phyloP scores from a whole-genome alignment of 2,797 vertebrate genomes.

The Danio tinwini region DNA sequence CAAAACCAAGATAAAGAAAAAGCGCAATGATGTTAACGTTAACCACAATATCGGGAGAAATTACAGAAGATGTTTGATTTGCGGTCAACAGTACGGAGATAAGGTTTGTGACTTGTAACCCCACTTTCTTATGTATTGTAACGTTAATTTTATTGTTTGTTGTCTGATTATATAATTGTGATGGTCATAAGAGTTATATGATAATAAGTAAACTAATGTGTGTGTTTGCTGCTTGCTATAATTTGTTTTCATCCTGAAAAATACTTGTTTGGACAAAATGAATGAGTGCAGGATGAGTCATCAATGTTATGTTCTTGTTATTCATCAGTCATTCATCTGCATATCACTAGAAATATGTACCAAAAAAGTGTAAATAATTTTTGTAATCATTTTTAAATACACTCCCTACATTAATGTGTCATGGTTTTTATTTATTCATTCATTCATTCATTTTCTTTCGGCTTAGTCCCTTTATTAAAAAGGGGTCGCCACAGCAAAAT shows the following conservation, averaged over 20 bases:
- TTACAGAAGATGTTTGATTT: constrained; percentile 43
- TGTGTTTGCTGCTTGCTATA: background rate
- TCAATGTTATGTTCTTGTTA: background rate
- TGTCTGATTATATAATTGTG: background rate
- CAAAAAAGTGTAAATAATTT: no score
- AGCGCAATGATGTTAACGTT: background rate
- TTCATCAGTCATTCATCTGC: no score
- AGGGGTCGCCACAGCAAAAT: no score
- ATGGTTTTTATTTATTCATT: no score
- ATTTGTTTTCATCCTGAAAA: background rate
- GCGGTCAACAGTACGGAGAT: background rate
- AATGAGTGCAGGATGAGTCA: background rate
- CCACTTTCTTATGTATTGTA: no score
- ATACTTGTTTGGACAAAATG: background rate
- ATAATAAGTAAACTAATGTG: background rate
- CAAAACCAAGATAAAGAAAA: background rate
- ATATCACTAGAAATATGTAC: no score
- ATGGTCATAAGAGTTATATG: no score
- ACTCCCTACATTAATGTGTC: no score
- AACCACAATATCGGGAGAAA: background rate
- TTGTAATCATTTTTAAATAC: no score
- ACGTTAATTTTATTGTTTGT: background rate
- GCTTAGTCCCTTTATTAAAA: no score
- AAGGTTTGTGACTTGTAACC: constrained; percentile 22
- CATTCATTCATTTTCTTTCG: no score